Evolutionary conservation across 1,140 invertebrate species (phyloP).

Genomic region (Drosophila biarmipes): DNA sequence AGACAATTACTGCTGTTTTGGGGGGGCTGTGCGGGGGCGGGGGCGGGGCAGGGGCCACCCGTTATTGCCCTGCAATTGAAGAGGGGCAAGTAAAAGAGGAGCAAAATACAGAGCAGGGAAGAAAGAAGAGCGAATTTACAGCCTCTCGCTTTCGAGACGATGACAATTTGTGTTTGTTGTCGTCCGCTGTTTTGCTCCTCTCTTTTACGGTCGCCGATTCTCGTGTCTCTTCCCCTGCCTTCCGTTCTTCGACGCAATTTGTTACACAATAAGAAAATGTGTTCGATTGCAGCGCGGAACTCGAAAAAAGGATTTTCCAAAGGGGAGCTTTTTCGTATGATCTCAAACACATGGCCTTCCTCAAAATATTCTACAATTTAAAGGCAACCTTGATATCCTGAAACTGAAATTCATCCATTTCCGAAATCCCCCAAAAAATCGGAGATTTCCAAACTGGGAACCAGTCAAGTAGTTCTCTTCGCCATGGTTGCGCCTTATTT

Average conservation of each 20-base stretch:
- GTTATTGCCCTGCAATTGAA: constrained; percentile 78
- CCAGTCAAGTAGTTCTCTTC: not conserved
- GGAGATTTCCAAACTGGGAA: constrained; percentile 1
- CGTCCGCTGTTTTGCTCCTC: constrained; percentile 68
- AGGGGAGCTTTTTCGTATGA: not conserved
- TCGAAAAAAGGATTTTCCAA: not conserved
- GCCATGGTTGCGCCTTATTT: constrained; percentile 21
- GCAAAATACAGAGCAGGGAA: not conserved
- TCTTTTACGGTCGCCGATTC: constrained; percentile 48
- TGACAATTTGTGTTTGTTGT: constrained; percentile 54
- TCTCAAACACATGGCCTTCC: not conserved
- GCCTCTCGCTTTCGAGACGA: constrained; percentile 36
- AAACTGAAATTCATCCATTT: not conserved
- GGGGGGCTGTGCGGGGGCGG: constrained; percentile 1
- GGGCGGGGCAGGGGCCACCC: constrained; percentile 12
- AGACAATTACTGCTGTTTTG: constrained; percentile 76
- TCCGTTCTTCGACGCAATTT: constrained; percentile 65
- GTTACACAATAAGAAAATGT: constrained; percentile 76
- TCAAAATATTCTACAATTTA: too few species aligned
- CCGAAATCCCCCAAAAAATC: not conserved
- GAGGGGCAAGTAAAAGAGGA: constrained; percentile 21
- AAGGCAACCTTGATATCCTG: too few species aligned
- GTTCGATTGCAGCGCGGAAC: constrained; percentile 11
- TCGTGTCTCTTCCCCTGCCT: constrained; percentile 33
- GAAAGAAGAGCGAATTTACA: constrained; percentile 33